Conservation (phyloP, 2,113 vertebrate genomes). For the Anoura caudifer region DNA sequence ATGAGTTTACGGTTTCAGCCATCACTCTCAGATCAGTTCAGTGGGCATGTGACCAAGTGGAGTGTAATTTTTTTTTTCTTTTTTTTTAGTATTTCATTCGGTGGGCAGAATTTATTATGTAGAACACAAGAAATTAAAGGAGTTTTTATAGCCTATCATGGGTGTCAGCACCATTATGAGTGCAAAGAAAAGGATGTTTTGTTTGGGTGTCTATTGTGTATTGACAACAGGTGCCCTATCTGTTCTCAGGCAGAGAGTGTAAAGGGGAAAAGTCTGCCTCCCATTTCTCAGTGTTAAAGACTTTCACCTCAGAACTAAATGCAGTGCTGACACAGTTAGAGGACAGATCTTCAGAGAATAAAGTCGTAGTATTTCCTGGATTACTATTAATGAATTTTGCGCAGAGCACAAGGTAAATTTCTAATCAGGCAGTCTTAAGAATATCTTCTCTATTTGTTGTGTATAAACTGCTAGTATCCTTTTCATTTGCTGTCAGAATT, state of each 20-base stretch:
- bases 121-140: not conserved
- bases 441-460: not conserved
- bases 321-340: not conserved
- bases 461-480: not conserved
- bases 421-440: not conserved
- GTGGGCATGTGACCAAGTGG: not conserved
- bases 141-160: slow-evolving; percentile 13
- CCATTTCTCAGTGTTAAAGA: slow-evolving; percentile 24
- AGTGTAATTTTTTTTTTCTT: not conserved
- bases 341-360: not conserved
- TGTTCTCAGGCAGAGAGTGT: not conserved
- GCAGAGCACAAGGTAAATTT: not conserved
- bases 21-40: not conserved
- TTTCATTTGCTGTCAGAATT: slow-evolving; percentile 25
- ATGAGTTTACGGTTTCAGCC: not conserved
- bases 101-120: slow-evolving; percentile 26
- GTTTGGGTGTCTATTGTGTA: not conserved
- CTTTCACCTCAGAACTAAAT: slow-evolving; percentile 18
- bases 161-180: not conserved
- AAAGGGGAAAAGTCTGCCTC: not conserved
- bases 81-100: not conserved
- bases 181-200: slow-evolving; percentile 27
- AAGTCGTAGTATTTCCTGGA: not conserved
- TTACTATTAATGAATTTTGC: slow-evolving; percentile 26
- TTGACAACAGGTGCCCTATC: not conserved